Evolutionary conservation across 1,140 invertebrate species (phyloP).

Genomic region (Bombus haemorrhoidalis): DNA sequence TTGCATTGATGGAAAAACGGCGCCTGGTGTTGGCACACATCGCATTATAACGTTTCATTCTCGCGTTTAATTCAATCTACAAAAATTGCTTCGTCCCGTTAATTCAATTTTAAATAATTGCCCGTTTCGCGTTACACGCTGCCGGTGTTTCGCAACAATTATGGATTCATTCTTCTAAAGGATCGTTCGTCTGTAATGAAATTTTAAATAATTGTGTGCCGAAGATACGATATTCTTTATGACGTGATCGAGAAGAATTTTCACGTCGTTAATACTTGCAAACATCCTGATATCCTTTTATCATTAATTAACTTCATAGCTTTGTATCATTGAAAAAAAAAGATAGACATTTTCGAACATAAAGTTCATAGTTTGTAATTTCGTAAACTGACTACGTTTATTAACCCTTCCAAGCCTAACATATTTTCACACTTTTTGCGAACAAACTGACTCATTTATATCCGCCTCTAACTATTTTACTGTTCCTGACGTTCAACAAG

Average conservation of each 20-base stretch:
- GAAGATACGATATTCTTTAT: neutral
- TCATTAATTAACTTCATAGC: too few species aligned
- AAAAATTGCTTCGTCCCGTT: conserved; percentile 2
- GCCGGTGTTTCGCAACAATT: too few species aligned
- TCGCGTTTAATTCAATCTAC: conserved; percentile 32
- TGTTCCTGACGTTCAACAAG: too few species aligned
- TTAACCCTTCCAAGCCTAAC: neutral
- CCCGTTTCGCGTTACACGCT: neutral
- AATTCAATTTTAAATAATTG: conserved; percentile 14
- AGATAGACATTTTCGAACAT: too few species aligned
- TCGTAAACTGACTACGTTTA: neutral
- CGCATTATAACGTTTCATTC: conserved; percentile 9
- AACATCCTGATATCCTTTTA: too few species aligned
- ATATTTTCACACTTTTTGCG: too few species aligned
- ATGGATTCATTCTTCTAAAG: neutral
- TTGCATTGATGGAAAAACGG: neutral
- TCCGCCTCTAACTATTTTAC: too few species aligned
- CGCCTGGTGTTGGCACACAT: too few species aligned
- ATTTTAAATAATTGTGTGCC: neutral
- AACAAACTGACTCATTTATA: too few species aligned
- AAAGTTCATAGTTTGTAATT: neutral
- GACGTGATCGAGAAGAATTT: neutral
- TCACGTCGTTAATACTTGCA: neutral
- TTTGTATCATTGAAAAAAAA: too few species aligned
- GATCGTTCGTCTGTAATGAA: neutral